phyloP scores from a whole-genome alignment of 2,797 vertebrate genomes.

The Pachyuromys duprasi region DNA sequence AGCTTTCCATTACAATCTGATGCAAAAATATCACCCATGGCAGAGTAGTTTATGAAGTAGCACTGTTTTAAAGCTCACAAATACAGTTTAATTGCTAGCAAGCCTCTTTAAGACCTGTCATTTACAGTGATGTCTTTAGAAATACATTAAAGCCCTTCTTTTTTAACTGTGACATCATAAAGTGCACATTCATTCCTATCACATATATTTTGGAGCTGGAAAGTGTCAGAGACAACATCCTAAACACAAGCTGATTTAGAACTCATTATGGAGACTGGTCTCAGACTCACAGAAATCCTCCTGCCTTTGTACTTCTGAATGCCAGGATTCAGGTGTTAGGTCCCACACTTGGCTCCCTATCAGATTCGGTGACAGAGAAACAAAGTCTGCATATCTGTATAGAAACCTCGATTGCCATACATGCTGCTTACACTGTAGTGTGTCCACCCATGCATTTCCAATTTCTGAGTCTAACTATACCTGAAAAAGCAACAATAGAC shows the following conservation, averaged over 20 bases:
- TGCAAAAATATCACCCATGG: neutral
- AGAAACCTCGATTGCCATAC: neutral
- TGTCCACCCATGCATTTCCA: neutral
- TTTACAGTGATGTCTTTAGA: neutral
- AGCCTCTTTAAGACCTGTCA: neutral
- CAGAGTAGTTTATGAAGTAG: neutral
- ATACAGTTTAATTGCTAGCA: neutral
- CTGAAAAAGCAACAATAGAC: conserved; percentile 14
- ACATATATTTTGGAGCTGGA: neutral
- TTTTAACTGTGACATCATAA: neutral
- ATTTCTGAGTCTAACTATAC: neutral
- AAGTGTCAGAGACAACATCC: neutral
- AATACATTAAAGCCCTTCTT: neutral
- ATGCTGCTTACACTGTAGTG: neutral
- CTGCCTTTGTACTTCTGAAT: neutral
- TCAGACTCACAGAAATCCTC: neutral
- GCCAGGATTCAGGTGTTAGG: neutral
- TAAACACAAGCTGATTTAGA: neutral
- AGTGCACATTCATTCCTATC: neutral
- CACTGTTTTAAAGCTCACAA: neutral
- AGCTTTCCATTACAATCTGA: neutral
- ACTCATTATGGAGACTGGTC: neutral
- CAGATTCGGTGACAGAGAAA: neutral
- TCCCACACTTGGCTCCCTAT: neutral
- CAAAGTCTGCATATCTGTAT: neutral